Evolutionary conservation across 2,888 invertebrate genomes (phyloP).

Genomic region (Leucophenga montana): DNA sequence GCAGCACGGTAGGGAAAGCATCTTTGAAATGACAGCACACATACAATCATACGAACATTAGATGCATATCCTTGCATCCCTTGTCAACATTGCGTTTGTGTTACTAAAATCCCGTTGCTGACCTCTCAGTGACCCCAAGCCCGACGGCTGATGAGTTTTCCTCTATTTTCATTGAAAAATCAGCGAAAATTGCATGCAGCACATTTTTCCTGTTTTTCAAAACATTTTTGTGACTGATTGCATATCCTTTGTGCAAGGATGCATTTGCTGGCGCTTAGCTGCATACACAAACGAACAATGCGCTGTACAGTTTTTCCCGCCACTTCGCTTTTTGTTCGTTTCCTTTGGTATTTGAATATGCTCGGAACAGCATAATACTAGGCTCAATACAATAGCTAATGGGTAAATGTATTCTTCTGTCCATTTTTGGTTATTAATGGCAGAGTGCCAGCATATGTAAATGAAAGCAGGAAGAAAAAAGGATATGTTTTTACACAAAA

Average conservation of each 20-base stretch:
- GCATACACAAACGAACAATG: slow-evolving; percentile 38
- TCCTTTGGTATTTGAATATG: slow-evolving; percentile 28
- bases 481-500: neutral
- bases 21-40: neutral
- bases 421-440: slow-evolving; percentile 45
- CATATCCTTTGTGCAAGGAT: slow-evolving; percentile 60
- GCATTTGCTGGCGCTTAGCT: slow-evolving; percentile 47
- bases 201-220: slow-evolving; percentile 23
- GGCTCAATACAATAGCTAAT: neutral
- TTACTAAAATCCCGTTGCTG: slow-evolving; percentile 66
- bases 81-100: slow-evolving; percentile 59
- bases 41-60: neutral
- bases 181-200: slow-evolving; percentile 32
- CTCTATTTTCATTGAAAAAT: slow-evolving; percentile 53
- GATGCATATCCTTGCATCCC: slow-evolving; percentile 50
- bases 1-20: slow-evolving; percentile 40
- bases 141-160: slow-evolving; percentile 41
- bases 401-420: slow-evolving; percentile 7
- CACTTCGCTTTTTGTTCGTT: neutral
- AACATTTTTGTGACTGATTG: slow-evolving; percentile 63
- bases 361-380: neutral
- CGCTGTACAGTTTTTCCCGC: slow-evolving; percentile 38
- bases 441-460: slow-evolving; percentile 42
- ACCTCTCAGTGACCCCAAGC: slow-evolving; percentile 69
- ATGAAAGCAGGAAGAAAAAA: neutral